Conservation (phyloP, 1,140 invertebrate genomes). For the Calliphora vicina region DNA sequence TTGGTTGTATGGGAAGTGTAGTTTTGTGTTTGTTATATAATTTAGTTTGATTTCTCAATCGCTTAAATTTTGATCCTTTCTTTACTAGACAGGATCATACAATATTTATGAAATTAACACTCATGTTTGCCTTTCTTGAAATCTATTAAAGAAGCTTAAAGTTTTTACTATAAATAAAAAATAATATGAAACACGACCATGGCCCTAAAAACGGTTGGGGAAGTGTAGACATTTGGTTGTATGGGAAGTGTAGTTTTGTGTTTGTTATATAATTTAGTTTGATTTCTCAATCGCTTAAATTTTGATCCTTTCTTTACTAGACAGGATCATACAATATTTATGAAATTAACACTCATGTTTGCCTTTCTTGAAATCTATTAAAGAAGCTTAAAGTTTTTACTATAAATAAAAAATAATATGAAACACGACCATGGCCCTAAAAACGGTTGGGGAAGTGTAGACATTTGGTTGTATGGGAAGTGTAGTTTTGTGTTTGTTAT, state of each 20-base stretch:
- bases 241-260: too few species aligned
- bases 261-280: too few species aligned
- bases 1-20: background rate
- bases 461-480: background rate
- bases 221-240: background rate
- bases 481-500: too few species aligned
- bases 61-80: background rate
- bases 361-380: conserved; percentile 5
- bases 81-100: background rate
- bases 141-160: conserved; percentile 10
- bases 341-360: conserved; percentile 6
- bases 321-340: background rate
- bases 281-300: too few species aligned
- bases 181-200: background rate
- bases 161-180: background rate
- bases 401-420: background rate
- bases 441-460: background rate
- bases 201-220: background rate
- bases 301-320: background rate
- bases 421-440: background rate
- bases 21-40: too few species aligned
- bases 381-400: conserved; percentile 10
- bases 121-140: conserved; percentile 4
- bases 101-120: background rate
- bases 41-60: too few species aligned